Percentiles rank a stretch among this genome's conserved stretches.
Evolutionary conservation across 2,113 vertebrate genomes (phyloP).

Genomic region (Toxostoma redivivum): DNA sequence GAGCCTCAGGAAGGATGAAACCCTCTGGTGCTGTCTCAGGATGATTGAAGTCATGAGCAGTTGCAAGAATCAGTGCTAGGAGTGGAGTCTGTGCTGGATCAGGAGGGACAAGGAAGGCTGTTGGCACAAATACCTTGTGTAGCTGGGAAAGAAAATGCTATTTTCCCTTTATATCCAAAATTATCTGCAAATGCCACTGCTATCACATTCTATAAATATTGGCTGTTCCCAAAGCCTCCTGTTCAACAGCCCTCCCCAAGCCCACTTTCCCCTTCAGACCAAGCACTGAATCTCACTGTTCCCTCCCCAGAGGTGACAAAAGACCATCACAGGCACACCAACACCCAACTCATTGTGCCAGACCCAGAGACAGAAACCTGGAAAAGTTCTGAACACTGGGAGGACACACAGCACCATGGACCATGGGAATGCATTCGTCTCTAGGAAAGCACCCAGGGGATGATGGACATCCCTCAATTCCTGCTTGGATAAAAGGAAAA

Average conservation of each 20-base stretch:
- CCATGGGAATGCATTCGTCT: rapidly evolving
- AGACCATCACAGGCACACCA: rapidly evolving
- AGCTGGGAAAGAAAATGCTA: not conserved
- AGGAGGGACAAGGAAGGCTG: not conserved
- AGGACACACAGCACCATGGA: rapidly evolving
- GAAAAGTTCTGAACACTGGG: not conserved
- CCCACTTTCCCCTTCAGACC: not conserved
- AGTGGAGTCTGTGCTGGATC: not conserved
- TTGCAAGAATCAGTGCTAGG: not conserved
- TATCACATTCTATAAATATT: not conserved
- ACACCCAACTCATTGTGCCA: not conserved
- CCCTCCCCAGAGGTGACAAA: not conserved
- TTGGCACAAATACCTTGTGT: not conserved
- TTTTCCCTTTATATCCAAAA: not conserved
- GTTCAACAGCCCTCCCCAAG: not conserved
- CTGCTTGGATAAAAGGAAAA: not conserved
- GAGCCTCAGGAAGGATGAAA: not conserved
- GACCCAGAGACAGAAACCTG: not conserved
- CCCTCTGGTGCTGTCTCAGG: not conserved
- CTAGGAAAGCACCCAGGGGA: not conserved
- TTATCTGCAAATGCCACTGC: not conserved
- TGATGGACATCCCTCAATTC: not conserved
- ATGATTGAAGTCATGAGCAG: not conserved
- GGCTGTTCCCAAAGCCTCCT: not conserved
- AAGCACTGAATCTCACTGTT: not conserved